Base-by-base conservation (phyloP, 2,113 vertebrate genomes). In the Brachyhypopomus occidentalis region DNA sequence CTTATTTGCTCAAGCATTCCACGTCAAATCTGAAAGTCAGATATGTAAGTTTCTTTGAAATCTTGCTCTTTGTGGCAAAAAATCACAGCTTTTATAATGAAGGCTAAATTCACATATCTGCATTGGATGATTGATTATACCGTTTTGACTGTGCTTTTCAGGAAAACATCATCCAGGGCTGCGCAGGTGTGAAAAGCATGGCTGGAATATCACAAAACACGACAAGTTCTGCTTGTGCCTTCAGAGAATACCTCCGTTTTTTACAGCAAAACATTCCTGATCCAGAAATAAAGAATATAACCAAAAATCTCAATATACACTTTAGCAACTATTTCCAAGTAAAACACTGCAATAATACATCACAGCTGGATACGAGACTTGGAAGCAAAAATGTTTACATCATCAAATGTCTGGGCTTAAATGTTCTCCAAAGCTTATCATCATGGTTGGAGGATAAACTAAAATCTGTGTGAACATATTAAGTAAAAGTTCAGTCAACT, bases 1-100 rank as follows among this genome's bases (percentile, higher is more conserved):
- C 1, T n/a, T 2, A 0, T 19, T 0, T 56, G 0, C 38, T 69
- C 4, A 23, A 0, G 0, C 0, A 0, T 0, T 3, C 0, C 9
- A 56, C 76, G 2, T 34, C 6, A 23, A 0, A 2, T 0, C 55
- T 71, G 2, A 14, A 1, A n/a, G 0, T 25, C 0, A 2, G 6
- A 6, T 58, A 58, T 36, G 77, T 78, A 70, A 78, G 77, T 70
- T 23, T 23, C 2, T 30, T 17, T 59, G 38, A 12, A 25, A 58
- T 59, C 5, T 22, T 23, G 36, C 23, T 1, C n/a, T 20, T 36
- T 70, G 34, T 52, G 45, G 45, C 11, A 52, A 14, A 14, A 52
- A 52, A 52, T 12, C 45, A n/a, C 19, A 34, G 5, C 0, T 3
- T 8, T 12, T 36, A n/a, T n/a, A 11, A 3, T 11, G 22, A 78